Evolutionary conservation across 2,888 invertebrate genomes (phyloP), one percentile per base, ranked within the genome.

Genomic region (Rhagium mordax): DNA sequence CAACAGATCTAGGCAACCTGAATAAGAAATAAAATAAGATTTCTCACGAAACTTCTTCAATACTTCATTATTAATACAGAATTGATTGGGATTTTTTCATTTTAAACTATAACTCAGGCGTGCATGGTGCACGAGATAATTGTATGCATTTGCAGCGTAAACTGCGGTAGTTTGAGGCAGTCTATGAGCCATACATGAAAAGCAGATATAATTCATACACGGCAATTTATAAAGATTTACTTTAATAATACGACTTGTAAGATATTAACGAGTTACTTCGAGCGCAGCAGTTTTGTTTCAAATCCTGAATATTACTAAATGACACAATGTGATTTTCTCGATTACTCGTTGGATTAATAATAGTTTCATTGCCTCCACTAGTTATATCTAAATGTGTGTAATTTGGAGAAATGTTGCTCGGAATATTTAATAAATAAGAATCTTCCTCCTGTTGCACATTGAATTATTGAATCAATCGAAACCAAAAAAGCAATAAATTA

Each of bases 1-100:
- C 78, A 72, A 71, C 74, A 74, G 79, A 81, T 81, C 82, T 81
- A 80, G 79, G 80, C 82, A 81, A 83, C 82, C 81, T 79, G 78
- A 77, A 78, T 79, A 78, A 75, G 71, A 71, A 76, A 73, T 74
- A 68, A 75, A 76, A 71, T 74, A 72, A 74, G 72, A 66, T 80
- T 79, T 79, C 79, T 68, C 78, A 78, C 74, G 77, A 77, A 76
- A 70, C 74, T 67, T 27, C 62, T 68, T 67, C 59, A 68, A 72
- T 72, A 48, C 70, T 47, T 71, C 57, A 71, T 71, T 71, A 71
- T 71, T 66, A 49, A 65, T 70, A 57, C 65, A 29, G 65, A 27
- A 64, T 29, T 65, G 53, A 65, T 65, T 53, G 51, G 53, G 24
- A 16, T 24, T 62, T 65, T 51, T 65, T 65, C 48, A 29, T 16